Conservation (phyloP, 2,888 invertebrate species). For the Euzetes globulus region DNA sequence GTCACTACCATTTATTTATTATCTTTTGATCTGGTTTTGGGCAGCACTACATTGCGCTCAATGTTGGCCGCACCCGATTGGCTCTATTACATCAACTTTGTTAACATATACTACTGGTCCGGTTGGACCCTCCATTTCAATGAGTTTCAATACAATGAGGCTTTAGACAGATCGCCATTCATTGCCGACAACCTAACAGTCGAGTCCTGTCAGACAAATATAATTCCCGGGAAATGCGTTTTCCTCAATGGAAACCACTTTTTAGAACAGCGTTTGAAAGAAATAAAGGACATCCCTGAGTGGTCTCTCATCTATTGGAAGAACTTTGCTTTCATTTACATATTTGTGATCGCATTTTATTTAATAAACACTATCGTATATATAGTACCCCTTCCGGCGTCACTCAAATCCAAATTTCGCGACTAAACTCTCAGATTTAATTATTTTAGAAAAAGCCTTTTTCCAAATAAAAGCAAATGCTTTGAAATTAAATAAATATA, state of each 20-base stretch:
- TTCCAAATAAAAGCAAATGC: no score
- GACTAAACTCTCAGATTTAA: conserved; percentile 54
- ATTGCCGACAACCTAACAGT: conserved; percentile 39
- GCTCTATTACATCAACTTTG: conserved; percentile 69
- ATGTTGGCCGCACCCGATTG: conserved; percentile 70
- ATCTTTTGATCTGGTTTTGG: conserved; percentile 58
- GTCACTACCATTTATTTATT: conserved; percentile 70
- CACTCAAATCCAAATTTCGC: conserved; percentile 77
- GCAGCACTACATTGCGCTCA: conserved; percentile 72
- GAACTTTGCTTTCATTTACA: conserved; percentile 72
- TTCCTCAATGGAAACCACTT: conserved; percentile 61
- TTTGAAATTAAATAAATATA: neutral
- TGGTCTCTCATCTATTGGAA: conserved; percentile 41
- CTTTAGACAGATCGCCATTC: conserved; percentile 41
- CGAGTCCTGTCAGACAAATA: conserved; percentile 40
- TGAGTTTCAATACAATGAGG: conserved; percentile 53
- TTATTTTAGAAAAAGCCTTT: no score
- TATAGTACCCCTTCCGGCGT: conserved; percentile 71
- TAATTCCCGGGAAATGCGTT: conserved; percentile 44
- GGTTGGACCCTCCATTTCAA: conserved; percentile 57
- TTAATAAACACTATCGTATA: conserved; percentile 76
- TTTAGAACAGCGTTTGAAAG: conserved; percentile 60
- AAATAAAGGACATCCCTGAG: conserved; percentile 48
- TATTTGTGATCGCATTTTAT: conserved; percentile 70
- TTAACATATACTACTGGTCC: conserved; percentile 70